A percentile compares a stretch with the other conserved stretches of the same genome.
These are phyloP conservation scores for Myrmecophaga tridactyla DNA, from an alignment of 2,113 vertebrate genomes.

Conservation along the genomic window DNA sequence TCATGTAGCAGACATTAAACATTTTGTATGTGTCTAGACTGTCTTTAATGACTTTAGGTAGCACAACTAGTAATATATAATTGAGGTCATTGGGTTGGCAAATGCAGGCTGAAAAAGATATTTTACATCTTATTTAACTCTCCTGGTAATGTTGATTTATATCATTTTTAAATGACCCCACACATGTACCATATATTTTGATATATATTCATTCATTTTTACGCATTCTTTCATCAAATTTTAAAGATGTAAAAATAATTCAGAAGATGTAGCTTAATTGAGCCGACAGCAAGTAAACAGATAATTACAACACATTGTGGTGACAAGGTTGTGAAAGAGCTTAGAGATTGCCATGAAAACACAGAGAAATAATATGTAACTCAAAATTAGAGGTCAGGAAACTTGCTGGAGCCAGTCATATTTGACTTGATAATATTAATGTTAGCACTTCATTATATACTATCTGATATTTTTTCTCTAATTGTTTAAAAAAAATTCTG, in stretches of 20 bases:
- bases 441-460: background rate
- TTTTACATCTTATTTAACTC: background rate
- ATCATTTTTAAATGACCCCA: background rate
- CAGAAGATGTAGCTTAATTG: background rate
- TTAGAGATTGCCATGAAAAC: background rate
- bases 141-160: background rate
- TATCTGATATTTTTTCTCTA: constrained; percentile 23
- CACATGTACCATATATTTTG: background rate
- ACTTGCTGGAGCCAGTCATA: background rate
- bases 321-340: background rate
- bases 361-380: background rate
- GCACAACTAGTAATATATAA: background rate
- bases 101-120: background rate
- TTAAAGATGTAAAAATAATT: background rate
- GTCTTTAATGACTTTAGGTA: background rate
- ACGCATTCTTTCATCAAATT: background rate
- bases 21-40: background rate
- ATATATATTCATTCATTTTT: background rate
- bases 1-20: background rate
- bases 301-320: background rate
- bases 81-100: background rate
- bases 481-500: background rate
- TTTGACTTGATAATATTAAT: background rate
- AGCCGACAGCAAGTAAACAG: background rate
- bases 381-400: background rate